Percentiles rank a stretch among this genome's conserved stretches.
Evolutionary conservation across 2,797 vertebrate genomes (phyloP).

Genomic region (Coccyzus lansbergi): DNA sequence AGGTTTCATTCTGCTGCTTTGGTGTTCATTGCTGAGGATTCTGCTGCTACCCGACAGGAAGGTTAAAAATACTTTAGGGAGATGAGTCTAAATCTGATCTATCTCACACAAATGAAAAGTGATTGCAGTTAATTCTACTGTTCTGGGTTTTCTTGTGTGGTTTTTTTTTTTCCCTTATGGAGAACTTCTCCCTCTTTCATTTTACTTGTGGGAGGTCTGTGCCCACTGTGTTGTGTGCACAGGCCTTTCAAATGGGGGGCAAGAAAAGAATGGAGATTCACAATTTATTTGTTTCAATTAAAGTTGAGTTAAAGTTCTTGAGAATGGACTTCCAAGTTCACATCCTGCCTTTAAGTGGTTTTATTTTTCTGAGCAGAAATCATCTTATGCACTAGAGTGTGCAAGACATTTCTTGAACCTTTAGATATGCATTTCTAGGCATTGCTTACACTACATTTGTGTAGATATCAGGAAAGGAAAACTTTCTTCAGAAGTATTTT

Average conservation of each 20-base stretch:
- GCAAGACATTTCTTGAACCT: background rate
- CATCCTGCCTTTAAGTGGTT: background rate
- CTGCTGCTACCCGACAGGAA: background rate
- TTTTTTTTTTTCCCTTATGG: background rate
- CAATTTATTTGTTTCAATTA: background rate
- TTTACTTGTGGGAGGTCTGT: fast-evolving
- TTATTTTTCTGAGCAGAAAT: background rate
- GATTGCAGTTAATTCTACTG: background rate
- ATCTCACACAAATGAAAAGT: background rate
- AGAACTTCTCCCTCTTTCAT: background rate
- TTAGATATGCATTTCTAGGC: background rate
- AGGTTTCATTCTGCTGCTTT: constrained; percentile 1
- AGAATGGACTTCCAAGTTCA: background rate
- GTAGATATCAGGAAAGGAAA: background rate
- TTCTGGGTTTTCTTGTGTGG: background rate
- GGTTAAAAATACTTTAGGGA: constrained; percentile 19
- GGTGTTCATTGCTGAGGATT: background rate
- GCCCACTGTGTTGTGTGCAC: background rate
- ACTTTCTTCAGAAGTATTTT: background rate
- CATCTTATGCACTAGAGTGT: background rate
- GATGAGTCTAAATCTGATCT: background rate
- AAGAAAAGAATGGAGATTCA: background rate
- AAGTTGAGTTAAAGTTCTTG: background rate
- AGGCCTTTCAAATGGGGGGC: background rate
- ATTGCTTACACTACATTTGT: background rate